These are phyloP conservation scores for Leptonema lineaticorne DNA, from an alignment of 1,140 invertebrate genomes.

Conservation along the genomic window DNA sequence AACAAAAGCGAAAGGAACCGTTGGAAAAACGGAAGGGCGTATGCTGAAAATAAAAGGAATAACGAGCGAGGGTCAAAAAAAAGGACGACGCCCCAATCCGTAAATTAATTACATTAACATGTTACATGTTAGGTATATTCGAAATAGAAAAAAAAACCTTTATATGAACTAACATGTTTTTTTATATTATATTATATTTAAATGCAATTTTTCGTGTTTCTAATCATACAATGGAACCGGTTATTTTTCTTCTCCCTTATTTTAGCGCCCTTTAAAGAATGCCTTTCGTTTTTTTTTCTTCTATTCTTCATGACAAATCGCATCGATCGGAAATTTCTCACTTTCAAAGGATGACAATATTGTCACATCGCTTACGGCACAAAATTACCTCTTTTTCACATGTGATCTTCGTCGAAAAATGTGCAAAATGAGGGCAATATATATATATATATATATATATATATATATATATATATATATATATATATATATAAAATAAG, in stretches of 20 bases:
- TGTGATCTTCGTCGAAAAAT: not conserved
- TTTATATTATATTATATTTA: too few species aligned
- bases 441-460: not conserved
- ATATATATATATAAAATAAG: not conserved
- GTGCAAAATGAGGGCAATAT: not conserved
- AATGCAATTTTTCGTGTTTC: too few species aligned
- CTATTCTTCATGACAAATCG: not conserved
- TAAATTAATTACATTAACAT: too few species aligned
- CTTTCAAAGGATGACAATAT: conserved; percentile 2
- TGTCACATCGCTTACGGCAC: not conserved
- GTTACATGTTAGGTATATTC: too few species aligned
- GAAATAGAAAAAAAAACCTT: too few species aligned
- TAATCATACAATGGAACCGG: too few species aligned
- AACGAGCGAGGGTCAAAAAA: too few species aligned
- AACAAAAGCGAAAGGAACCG: too few species aligned
- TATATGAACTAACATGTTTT: too few species aligned
- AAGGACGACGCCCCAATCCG: too few species aligned
- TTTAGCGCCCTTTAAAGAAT: not conserved
- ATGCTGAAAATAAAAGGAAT: too few species aligned
- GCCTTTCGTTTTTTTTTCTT: not conserved
- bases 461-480: not conserved
- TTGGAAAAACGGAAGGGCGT: too few species aligned
- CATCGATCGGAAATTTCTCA: not conserved
- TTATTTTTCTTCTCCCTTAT: not conserved
- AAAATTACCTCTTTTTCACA: not conserved